phyloP scores from a whole-genome alignment of 2,888 invertebrate genomes.

The Drosophila longiperda region DNA sequence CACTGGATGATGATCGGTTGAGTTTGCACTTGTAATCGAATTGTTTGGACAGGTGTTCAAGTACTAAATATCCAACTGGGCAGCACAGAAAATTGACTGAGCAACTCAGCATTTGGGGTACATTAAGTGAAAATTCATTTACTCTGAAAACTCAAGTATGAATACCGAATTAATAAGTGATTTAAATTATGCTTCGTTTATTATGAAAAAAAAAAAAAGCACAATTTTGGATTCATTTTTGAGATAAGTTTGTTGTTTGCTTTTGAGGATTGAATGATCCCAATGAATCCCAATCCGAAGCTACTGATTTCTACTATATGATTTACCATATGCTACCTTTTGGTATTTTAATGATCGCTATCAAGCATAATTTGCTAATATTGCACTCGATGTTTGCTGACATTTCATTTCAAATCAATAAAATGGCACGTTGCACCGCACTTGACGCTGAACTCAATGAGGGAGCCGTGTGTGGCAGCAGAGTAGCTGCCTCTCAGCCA shows the following conservation, averaged over 20 bases:
- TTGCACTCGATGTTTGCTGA: constrained; percentile 47
- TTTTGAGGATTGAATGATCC: background rate
- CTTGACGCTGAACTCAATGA: constrained; percentile 15
- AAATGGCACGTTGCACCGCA: constrained; percentile 52
- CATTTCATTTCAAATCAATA: constrained; percentile 73
- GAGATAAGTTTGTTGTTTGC: background rate
- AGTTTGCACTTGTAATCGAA: constrained; percentile 15
- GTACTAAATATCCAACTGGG: constrained; percentile 29
- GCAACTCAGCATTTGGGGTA: background rate
- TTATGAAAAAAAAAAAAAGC: background rate
- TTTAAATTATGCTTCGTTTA: background rate
- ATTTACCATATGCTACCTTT: background rate
- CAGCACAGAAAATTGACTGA: background rate
- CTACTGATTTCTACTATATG: no score
- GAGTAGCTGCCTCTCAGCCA: constrained; percentile 41
- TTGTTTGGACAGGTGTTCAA: constrained; percentile 71
- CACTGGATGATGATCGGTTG: constrained; percentile 12
- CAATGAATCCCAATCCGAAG: background rate
- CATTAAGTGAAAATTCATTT: background rate
- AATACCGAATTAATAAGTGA: background rate
- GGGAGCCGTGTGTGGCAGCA: constrained; percentile 9
- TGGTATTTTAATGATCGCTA: background rate
- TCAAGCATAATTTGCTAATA: constrained; percentile 8
- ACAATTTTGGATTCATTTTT: background rate
- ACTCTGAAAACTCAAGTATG: background rate